These are phyloP conservation scores for Azemiops feae DNA, from an alignment of 2,113 vertebrate genomes.

Conservation along the genomic window DNA sequence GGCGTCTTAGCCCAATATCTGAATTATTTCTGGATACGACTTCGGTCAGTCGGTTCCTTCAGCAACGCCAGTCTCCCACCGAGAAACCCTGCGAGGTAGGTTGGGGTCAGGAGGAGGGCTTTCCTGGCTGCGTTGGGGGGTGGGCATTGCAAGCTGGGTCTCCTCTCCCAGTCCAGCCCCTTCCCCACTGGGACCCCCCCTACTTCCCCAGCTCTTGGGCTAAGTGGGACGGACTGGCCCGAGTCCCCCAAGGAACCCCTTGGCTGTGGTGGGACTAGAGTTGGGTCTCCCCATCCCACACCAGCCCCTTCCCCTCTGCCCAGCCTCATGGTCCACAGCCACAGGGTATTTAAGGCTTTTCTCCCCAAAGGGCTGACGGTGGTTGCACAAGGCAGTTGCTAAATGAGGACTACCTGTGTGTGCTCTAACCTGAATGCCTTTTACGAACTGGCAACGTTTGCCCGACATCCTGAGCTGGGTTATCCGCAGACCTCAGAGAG, in stretches of 20 bases:
- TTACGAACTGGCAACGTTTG: background rate
- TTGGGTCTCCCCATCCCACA: background rate
- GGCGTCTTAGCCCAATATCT: background rate
- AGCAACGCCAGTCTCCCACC: background rate
- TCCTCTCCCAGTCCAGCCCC: background rate
- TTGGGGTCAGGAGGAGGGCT: background rate
- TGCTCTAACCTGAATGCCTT: background rate
- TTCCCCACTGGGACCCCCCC: background rate
- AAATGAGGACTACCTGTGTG: background rate
- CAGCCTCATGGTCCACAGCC: background rate
- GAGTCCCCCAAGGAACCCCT: accelerated
- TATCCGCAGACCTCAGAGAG: background rate
- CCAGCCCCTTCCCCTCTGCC: too few species aligned
- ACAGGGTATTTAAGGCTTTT: background rate
- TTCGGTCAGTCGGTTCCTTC: background rate
- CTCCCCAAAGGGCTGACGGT: background rate
- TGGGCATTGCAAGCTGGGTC: background rate
- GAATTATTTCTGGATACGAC: background rate
- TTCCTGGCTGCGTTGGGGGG: background rate
- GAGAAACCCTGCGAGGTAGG: background rate
- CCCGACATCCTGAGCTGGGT: background rate
- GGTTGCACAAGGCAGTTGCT: background rate
- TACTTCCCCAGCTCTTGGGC: background rate
- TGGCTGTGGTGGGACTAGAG: background rate
- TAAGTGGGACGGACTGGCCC: background rate